Conservation (phyloP, 2,888 invertebrate genomes). For the Julus scanicus region DNA sequence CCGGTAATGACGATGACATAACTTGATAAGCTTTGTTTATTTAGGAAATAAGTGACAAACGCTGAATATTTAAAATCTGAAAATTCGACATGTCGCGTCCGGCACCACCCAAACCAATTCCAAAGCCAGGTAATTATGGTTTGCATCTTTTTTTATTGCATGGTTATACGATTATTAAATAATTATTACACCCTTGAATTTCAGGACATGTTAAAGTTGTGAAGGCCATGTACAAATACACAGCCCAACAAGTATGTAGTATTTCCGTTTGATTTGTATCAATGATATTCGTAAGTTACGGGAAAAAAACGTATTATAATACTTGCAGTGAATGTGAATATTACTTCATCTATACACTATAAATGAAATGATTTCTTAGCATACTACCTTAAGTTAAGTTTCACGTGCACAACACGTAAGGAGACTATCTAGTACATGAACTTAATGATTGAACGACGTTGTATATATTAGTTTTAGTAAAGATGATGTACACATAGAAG, state of each 20-base stretch:
- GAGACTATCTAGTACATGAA: no score
- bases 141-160: neutral
- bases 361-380: no score
- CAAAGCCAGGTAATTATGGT: slow-evolving; percentile 55
- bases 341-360: no score
- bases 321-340: no score
- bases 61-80: neutral
- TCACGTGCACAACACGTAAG: no score
- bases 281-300: neutral
- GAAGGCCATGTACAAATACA: slow-evolving; percentile 71
- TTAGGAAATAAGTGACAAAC: slow-evolving; percentile 36
- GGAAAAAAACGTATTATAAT: no score
- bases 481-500: no score
- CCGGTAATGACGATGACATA: slow-evolving; percentile 11
- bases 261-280: neutral
- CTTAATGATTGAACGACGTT: no score
- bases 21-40: slow-evolving; percentile 34
- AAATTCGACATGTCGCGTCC: slow-evolving; percentile 53
- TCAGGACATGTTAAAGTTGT: slow-evolving; percentile 71
- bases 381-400: no score
- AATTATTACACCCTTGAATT: slow-evolving; percentile 54
- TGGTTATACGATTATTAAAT: neutral
- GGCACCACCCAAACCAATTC: slow-evolving; percentile 56
- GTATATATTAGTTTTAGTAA: no score
- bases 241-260: slow-evolving; percentile 70